Conservation (phyloP, 2,797 vertebrate genomes). For the Neosilurus mollespiculum region DNA sequence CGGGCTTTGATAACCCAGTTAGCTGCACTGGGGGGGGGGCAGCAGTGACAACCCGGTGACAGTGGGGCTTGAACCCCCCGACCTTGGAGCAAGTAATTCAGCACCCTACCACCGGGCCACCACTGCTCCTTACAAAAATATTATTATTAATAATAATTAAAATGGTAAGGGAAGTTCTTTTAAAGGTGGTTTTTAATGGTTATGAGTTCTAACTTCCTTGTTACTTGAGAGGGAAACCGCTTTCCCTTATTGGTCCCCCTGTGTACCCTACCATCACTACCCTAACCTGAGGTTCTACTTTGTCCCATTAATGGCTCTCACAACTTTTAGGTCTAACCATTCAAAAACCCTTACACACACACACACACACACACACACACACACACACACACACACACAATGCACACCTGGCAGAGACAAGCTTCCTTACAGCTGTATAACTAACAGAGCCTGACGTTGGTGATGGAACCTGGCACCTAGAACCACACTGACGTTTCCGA, state of each 20-base stretch:
- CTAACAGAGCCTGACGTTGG: slow-evolving; percentile 43
- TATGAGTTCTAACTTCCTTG: background rate
- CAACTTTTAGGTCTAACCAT: background rate
- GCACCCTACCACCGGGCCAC: too few relatives aligned
- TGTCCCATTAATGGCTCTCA: background rate
- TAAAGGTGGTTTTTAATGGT: background rate
- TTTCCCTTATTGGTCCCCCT: too few relatives aligned
- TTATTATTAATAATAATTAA: too few relatives aligned
- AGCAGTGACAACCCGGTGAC: too few relatives aligned
- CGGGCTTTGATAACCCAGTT: too few relatives aligned
- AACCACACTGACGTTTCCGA: slow-evolving; percentile 71
- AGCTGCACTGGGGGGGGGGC: too few relatives aligned
- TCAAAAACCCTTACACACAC: too few relatives aligned
- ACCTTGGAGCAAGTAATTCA: too few relatives aligned
- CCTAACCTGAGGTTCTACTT: too few relatives aligned
- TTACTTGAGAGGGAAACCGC: background rate
- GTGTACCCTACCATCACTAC: too few relatives aligned
- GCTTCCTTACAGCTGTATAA: background rate
- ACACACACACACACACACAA: background rate
- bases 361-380: background rate
- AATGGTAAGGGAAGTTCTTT: background rate
- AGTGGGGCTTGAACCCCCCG: too few relatives aligned
- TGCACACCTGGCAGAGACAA: background rate
- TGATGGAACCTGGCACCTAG: slow-evolving; percentile 60
- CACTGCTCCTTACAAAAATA: background rate